Evolutionary conservation across 1,140 invertebrate species (phyloP).

Genomic region (Helicoverpa zea): DNA sequence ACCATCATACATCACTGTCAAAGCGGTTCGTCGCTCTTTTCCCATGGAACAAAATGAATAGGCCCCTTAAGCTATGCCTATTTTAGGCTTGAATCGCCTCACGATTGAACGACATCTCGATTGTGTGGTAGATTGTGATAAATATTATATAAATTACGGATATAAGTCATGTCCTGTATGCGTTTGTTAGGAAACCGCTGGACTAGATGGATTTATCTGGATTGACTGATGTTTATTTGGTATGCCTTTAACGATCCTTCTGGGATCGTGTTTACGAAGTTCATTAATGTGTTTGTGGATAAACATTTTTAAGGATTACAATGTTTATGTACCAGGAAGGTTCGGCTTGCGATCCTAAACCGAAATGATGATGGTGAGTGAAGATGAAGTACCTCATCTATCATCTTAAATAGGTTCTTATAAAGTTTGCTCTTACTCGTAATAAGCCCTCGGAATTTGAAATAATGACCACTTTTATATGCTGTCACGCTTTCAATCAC

Average conservation of each 20-base stretch:
- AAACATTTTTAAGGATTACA: neutral
- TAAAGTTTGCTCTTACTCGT: too few relatives aligned
- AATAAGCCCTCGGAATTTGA: neutral
- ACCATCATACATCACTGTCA: constrained; percentile 60
- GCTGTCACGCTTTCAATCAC: neutral
- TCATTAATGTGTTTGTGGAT: neutral
- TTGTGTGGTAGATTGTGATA: constrained; percentile 44
- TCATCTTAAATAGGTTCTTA: too few relatives aligned
- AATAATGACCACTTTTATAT: neutral
- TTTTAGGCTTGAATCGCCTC: constrained; percentile 43
- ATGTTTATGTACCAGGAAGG: neutral
- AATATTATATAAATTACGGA: constrained; percentile 44
- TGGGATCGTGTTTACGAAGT: neutral
- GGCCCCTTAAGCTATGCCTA: constrained; percentile 53
- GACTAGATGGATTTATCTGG: constrained; percentile 15
- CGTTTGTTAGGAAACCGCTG: constrained; percentile 8
- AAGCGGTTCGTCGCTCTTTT: constrained; percentile 43
- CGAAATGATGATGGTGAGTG: too few relatives aligned
- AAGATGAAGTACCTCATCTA: too few relatives aligned
- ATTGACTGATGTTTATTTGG: constrained; percentile 7
- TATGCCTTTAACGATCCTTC: neutral
- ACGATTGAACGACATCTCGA: constrained; percentile 45
- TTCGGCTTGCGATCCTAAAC: neutral
- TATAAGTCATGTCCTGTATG: constrained; percentile 11
- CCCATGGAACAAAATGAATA: constrained; percentile 61